Base-by-base conservation (phyloP, 2,888 invertebrate genomes). In the Tiliacea aurago region DNA sequence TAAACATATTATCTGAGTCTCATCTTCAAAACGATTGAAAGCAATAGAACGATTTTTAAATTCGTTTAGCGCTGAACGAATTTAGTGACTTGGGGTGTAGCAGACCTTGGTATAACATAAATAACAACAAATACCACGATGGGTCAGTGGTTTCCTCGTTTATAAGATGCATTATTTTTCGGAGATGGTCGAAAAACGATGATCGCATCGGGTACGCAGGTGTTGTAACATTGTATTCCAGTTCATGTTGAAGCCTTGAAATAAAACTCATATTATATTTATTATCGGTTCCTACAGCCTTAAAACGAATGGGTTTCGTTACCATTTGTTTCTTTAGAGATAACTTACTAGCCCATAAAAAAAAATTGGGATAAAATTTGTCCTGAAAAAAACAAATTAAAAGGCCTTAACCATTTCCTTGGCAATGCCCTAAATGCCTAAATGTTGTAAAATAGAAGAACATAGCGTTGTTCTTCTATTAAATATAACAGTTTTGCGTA, bases 131-230 rank as follows among this genome's bases (percentile, higher is more conserved):
- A 71, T 71, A 71, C 71, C 76, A 41, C 11, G 20, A 0, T 13
- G 59, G 64, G 0, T 20, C 18, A 43, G 43, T 4, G 23, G 23
- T 13, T 7, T 49, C 63, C 0, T 75, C 41, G 0, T 23, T 43
- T 43, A 71, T 3, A 11, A 61, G 43, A 49, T 78, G 23, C 61
- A 10, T 20, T 0, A 78, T 28, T 55, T 71, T 71, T 47, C 11
- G 1, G 15, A 77, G 64, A 65, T 76, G 76, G 11, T 53, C 53
- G 10, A 65, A 61, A n/a, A 77, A 71, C 13, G 55, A 64, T 11
- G 71, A 2, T 9, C 33, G 53, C 20, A 0, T 1, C 23, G 78
- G 78, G 15, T 65, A 49, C 1, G 5, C 11, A 11, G 43, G 13
- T 4, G 55, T n/a, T n/a, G 76, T 51, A 11, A 37, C 4, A 55